Base-by-base conservation (phyloP, 2,888 invertebrate genomes). In the Coleophora flavipennella region DNA sequence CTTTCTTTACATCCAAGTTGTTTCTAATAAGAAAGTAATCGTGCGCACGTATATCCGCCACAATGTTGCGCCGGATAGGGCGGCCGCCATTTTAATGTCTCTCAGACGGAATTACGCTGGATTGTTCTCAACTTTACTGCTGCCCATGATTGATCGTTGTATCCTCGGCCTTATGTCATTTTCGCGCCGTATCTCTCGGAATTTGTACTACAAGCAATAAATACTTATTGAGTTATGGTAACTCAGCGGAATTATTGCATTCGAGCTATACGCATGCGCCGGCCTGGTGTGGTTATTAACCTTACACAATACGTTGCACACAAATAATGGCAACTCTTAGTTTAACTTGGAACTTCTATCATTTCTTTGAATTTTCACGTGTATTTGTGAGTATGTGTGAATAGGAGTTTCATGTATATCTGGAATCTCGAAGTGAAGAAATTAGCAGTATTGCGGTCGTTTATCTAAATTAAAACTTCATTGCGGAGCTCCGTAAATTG, bases 1-100 rank as follows among this genome's bases (percentile, higher is more conserved):
- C 6, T 20, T 20, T 4, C 3, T 43, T 41, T 36, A 7, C 32
- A 38, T 35, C 11, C 49, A 52, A 53, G 54, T 57, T 59, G 55
- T 62, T 64, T 62, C 60, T 63, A 63, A 65, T 67, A 66, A 62
- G 67, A 66, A 58, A 65, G 61, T 61, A 60, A 57, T 61, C 57
- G 58, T 61, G 56, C 56, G 55, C 51, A 53, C 57, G 57, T 51
- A 53, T 56, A 49, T 48, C 31, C 45, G 62, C 69, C 59, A 83
- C 83, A 77, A 66, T 80, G 83, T 84, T 81, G 80, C 80, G 73
- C 83, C 83, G 83, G 83, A 84, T 83, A 81, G 81, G 83, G 81
- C 81, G 79, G 75, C 73, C 64, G 77, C 72, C 68, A 73, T 81
- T 80, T 84, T 84, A 84, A 84, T 83, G 83, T 84, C 81, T 68